Evolutionary conservation across 2,888 invertebrate species (phyloP).

Genomic region (Clunio marinus): DNA sequence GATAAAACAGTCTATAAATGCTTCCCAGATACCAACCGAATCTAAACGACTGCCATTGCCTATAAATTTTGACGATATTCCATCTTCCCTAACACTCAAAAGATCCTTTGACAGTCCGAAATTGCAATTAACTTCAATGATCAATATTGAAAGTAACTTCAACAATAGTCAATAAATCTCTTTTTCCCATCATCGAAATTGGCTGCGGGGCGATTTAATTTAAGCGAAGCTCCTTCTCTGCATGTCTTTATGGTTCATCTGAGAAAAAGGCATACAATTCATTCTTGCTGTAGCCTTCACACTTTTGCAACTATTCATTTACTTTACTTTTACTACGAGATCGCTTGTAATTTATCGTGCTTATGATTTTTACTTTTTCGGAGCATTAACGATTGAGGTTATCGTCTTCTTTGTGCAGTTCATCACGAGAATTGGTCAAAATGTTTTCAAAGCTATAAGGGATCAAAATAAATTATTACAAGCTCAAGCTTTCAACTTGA

Average conservation of each 20-base stretch:
- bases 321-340: background rate
- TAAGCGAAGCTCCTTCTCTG: background rate
- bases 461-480: background rate
- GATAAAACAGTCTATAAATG: conserved; percentile 28
- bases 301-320: background rate
- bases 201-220: background rate
- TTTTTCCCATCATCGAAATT: background rate
- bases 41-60: background rate
- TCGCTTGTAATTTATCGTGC: background rate
- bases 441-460: background rate
- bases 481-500: background rate
- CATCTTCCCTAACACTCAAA: background rate
- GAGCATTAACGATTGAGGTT: background rate
- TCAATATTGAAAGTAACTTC: background rate
- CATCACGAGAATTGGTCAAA: background rate
- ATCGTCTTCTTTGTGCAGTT: background rate
- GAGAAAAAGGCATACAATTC: background rate
- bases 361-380: background rate
- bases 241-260: conserved; percentile 13
- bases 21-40: background rate
- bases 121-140: background rate
- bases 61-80: background rate
- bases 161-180: conserved; percentile 15
- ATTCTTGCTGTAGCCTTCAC: conserved; percentile 11
- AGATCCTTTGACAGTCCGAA: background rate